Evolutionary conservation across 2,113 vertebrate species (phyloP).

Genomic region (Butastur rufipennis): DNA sequence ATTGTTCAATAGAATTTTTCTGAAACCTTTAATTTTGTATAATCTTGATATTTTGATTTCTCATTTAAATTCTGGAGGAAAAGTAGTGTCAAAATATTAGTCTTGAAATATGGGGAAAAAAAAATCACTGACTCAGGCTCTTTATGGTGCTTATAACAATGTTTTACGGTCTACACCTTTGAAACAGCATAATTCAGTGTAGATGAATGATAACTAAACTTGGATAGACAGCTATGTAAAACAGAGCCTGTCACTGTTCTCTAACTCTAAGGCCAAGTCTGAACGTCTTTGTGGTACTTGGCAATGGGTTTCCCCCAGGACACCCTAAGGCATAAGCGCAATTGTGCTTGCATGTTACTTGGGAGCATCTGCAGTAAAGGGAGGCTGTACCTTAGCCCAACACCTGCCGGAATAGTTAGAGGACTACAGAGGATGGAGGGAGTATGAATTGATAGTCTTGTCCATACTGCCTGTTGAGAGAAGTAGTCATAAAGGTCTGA

Average conservation of each 20-base stretch:
- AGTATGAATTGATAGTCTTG: neutral
- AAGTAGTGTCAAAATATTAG: neutral
- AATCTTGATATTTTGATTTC: neutral
- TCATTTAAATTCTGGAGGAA: neutral
- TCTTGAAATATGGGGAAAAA: neutral
- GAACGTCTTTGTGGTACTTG: neutral
- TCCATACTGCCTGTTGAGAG: neutral
- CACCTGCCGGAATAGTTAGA: rapidly evolving
- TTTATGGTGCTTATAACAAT: neutral
- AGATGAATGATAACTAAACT: neutral
- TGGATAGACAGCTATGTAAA: neutral
- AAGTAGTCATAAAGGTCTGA: neutral
- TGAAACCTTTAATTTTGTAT: neutral
- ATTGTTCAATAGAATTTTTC: neutral
- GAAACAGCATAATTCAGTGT: neutral
- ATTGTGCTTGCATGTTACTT: neutral
- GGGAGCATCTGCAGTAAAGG: neutral
- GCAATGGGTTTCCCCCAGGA: neutral
- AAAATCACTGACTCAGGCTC: neutral
- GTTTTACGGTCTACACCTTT: neutral
- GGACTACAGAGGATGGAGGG: neutral
- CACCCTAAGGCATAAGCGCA: rapidly evolving
- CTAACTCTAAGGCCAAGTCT: neutral
- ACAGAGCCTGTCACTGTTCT: neutral
- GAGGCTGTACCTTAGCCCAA: neutral